Base-by-base conservation (phyloP, 1,140 invertebrate species). In the Drosophila biarmipes region DNA sequence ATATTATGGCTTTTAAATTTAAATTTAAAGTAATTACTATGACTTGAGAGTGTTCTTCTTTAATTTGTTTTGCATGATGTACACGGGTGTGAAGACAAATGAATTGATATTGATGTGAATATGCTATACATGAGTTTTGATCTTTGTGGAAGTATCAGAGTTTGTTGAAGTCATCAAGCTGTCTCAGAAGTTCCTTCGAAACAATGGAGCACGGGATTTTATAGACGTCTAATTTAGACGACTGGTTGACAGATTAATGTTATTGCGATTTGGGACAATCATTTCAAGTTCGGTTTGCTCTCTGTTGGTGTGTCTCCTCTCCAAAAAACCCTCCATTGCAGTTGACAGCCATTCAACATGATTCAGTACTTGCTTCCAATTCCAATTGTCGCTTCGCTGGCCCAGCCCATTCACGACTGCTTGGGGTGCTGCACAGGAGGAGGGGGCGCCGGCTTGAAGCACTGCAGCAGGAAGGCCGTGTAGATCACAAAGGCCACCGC, bases 401-500 rank as follows among this genome's bases (percentile, higher is more conserved):
- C 14, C 31, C 17, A 29, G 3, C n/a, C 12, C 34, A 37, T 48
- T 92, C 91, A 92, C 74, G 91, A 89, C 46, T 92, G 91, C 76
- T 92, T 92, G 14, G 91, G 89, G 80, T 92, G 91, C 63, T 91
- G 89, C 12, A 89, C 79, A n/a, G 90, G 92, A 29, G 95, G 92
- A 17, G 93, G 85, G 24, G 93, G 93, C 48, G 94, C 92, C 24
- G 95, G 93, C 79, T 96, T 96, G 91, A 98, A 97, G 92, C 97
- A 98, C 90, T 98, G 97, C 37, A 98, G 93, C 17, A 98, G 93
- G 92, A 98, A 98, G 11, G 96, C 95, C 1, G 98, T 98, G 92
- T 98, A 98, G 90, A 98, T 93, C 4, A 98, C 94, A 84, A 98
- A 98, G 24, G 96, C 95, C 68, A 97, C 93, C 49, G 96, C 96